Percentiles rank a stretch among this genome's conserved stretches.
phyloP scores from a whole-genome alignment of 2,888 invertebrate species.

The Cephus runcator region DNA sequence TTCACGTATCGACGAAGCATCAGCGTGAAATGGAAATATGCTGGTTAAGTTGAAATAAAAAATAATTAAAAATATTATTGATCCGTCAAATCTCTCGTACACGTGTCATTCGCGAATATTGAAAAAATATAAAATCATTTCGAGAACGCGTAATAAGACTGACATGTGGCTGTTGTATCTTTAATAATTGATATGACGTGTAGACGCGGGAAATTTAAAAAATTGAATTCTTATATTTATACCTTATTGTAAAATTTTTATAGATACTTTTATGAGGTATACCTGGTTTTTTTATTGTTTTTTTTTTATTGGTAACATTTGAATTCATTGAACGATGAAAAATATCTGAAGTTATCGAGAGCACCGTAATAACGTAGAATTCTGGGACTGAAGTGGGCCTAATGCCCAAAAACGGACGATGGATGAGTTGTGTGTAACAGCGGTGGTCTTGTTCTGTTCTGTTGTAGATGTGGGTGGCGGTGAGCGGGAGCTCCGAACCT shows the following conservation, averaged over 20 bases:
- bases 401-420: constrained; percentile 33
- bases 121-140: too few species aligned
- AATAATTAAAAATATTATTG: not conserved
- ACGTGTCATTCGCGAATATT: not conserved
- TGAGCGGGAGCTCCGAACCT: constrained; percentile 65
- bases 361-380: not conserved
- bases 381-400: not conserved
- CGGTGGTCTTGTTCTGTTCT: constrained; percentile 66
- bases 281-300: not conserved
- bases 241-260: not conserved
- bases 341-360: not conserved
- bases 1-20: not conserved
- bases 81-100: not conserved
- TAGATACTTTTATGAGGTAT: not conserved
- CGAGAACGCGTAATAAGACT: not conserved
- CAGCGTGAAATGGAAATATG: not conserved
- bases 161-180: not conserved
- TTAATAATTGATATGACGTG: not conserved
- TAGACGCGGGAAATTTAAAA: not conserved
- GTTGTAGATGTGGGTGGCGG: constrained; percentile 67
- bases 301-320: not conserved
- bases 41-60: not conserved
- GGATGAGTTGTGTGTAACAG: constrained; percentile 65
- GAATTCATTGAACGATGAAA: not conserved
- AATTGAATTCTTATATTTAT: not conserved